Evolutionary conservation across 2,888 invertebrate genomes (phyloP).

Genomic region (Prenolepis imparis): DNA sequence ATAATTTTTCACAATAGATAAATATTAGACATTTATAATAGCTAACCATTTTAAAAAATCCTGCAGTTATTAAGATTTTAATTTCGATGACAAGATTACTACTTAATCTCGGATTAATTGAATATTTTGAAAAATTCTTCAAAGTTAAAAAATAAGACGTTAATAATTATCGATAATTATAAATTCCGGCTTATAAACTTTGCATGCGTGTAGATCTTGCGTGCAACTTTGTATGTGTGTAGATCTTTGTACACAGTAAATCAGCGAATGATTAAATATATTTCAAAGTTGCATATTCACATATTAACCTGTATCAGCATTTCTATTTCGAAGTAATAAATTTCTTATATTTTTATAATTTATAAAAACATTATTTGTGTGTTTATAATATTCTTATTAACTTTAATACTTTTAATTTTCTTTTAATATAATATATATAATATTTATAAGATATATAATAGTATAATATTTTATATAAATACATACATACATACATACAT

Average conservation of each 20-base stretch:
- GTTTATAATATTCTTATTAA: not conserved
- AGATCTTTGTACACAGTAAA: not conserved
- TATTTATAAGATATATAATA: not conserved
- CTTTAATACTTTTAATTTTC: not conserved
- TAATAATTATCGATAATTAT: not conserved
- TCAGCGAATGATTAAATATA: not conserved
- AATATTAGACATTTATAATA: not conserved
- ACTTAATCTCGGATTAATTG: not conserved
- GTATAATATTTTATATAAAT: too few species aligned
- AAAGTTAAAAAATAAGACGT: not conserved
- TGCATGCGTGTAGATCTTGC: too few species aligned
- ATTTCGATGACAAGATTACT: not conserved
- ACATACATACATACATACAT: too few species aligned
- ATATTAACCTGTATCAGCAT: not conserved
- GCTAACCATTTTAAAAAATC: constrained; percentile 2
- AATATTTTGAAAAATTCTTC: not conserved
- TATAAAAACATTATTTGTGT: not conserved
- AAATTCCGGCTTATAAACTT: not conserved
- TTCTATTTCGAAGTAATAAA: not conserved
- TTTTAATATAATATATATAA: not conserved
- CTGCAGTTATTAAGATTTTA: not conserved
- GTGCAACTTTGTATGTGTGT: not conserved
- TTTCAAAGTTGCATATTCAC: not conserved
- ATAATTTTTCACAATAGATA: constrained; percentile 5
- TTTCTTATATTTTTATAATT: not conserved